Evolutionary conservation across 2,888 invertebrate species (phyloP).

Genomic region (Agrochola lychnidis): DNA sequence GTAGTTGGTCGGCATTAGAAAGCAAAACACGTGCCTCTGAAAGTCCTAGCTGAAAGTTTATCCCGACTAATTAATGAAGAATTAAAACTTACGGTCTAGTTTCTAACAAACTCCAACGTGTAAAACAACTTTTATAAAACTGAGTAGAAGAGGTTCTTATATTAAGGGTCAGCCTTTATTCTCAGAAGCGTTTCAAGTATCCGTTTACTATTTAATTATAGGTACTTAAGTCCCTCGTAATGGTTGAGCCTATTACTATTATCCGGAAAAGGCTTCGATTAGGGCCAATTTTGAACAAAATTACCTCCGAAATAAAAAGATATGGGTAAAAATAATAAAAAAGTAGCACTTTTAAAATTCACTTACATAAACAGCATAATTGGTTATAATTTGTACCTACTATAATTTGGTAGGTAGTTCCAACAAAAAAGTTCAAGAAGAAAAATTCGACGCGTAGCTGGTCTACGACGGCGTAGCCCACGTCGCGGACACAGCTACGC

Average conservation of each 20-base stretch:
- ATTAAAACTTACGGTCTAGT: slow-evolving; percentile 41
- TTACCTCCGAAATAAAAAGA: neutral
- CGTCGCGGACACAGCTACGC: neutral
- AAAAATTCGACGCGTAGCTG: neutral
- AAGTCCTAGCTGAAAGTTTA: slow-evolving; percentile 48
- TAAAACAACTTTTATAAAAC: slow-evolving; percentile 17
- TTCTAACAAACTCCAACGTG: slow-evolving; percentile 26
- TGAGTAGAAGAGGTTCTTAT: neutral
- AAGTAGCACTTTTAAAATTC: neutral
- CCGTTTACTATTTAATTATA: no score
- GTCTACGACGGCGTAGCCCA: neutral
- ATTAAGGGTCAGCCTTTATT: neutral
- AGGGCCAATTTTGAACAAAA: neutral
- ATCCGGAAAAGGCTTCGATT: neutral
- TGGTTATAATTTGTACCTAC: no score
- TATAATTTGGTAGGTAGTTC: no score
- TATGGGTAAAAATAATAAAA: neutral
- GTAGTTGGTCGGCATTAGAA: slow-evolving; percentile 16
- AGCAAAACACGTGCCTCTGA: slow-evolving; percentile 28
- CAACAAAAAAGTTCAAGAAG: neutral
- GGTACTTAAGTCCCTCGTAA: no score
- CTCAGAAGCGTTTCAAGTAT: no score
- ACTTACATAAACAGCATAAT: no score
- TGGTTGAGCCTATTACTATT: neutral
- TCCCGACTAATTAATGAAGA: slow-evolving; percentile 38